These are phyloP conservation scores for Phataginus tricuspis DNA, from an alignment of 2,797 vertebrate genomes.

Conservation along the genomic window DNA sequence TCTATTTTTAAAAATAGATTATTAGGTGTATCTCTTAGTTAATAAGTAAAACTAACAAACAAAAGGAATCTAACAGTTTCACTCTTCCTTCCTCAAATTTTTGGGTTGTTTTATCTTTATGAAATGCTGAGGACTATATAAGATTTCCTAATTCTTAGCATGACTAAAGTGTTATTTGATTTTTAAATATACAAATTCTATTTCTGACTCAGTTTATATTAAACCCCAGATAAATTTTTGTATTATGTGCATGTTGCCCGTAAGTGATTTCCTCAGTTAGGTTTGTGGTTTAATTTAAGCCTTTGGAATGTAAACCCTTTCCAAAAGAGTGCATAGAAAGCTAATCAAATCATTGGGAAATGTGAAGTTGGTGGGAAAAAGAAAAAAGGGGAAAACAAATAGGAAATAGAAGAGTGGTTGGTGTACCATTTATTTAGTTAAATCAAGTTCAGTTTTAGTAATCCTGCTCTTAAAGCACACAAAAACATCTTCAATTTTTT, in stretches of 20 bases:
- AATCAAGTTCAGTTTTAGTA: slow-evolving; percentile 30
- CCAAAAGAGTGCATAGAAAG: slow-evolving; percentile 46
- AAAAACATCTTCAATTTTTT: slow-evolving; percentile 32
- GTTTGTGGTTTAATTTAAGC: slow-evolving; percentile 59
- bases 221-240: slow-evolving; percentile 48
- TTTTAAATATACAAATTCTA: slow-evolving; percentile 56
- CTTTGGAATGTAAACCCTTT: slow-evolving; percentile 58
- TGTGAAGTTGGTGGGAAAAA: slow-evolving; percentile 14
- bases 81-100: not conserved
- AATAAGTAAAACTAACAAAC: not conserved
- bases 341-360: slow-evolving; percentile 49
- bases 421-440: slow-evolving; percentile 36
- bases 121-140: not conserved
- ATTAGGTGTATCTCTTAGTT: not conserved
- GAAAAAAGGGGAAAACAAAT: slow-evolving; percentile 12
- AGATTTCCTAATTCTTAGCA: not conserved
- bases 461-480: not conserved
- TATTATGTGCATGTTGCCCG: slow-evolving; percentile 61
- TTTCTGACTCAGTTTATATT: slow-evolving; percentile 62
- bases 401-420: not conserved
- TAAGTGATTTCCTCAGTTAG: slow-evolving; percentile 67
- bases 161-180: slow-evolving; percentile 19
- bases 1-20: not conserved
- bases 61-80: not conserved
- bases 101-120: not conserved